Percentiles rank a stretch among this genome's conserved stretches.
Evolutionary conservation across 2,113 vertebrate genomes (phyloP).

Genomic region (Pachycephala philippinensis): DNA sequence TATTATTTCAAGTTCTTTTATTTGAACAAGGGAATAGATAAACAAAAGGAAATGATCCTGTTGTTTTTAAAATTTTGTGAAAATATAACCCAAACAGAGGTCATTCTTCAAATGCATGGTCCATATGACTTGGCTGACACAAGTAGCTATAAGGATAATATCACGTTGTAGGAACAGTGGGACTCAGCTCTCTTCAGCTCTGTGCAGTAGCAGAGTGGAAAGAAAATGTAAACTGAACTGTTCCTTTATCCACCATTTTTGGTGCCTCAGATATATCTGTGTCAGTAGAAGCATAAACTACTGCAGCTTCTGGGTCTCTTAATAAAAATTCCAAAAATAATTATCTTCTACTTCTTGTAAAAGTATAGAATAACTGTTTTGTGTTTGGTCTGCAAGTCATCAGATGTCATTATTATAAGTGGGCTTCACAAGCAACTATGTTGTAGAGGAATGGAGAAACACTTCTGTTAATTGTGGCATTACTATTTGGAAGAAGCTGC

Average conservation of each 20-base stretch:
- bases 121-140: conserved; percentile 39
- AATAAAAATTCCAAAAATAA: conserved; percentile 24
- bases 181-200: not conserved
- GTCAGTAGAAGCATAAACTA: not conserved
- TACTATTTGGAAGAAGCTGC: not conserved
- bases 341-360: not conserved
- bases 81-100: conserved; percentile 38
- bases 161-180: conserved; percentile 6
- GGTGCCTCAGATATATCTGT: not conserved
- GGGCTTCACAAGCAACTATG: not conserved
- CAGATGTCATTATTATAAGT: not conserved
- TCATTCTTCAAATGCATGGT: conserved; percentile 30
- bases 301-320: not conserved
- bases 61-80: conserved; percentile 50
- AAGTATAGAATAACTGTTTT: not conserved
- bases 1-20: conserved; percentile 66
- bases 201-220: conserved; percentile 39
- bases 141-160: conserved; percentile 48
- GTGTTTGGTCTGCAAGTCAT: conserved; percentile 4
- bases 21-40: conserved; percentile 57
- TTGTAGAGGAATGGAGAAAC: not conserved
- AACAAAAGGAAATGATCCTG: conserved; percentile 47
- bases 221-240: conserved; percentile 15
- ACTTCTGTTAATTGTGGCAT: not conserved
- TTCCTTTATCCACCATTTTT: conserved; percentile 16